Base-by-base conservation (phyloP, 1,140 invertebrate species). In the Heliconius melpomene region DNA sequence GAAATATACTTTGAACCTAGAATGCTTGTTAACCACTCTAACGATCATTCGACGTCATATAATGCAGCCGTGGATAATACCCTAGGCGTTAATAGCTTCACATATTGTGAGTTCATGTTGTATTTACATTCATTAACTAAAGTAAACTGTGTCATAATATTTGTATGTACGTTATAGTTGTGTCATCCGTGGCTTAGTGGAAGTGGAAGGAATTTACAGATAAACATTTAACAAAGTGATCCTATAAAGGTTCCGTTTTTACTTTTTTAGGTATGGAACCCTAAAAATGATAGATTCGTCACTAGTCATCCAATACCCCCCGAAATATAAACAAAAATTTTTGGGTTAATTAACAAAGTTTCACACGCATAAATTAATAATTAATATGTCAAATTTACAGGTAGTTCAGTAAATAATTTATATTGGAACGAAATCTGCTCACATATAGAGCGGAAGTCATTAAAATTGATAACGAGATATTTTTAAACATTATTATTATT, bases 41-140 rank as follows among this genome's bases (percentile, higher is more conserved):
- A 60, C n/a, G 54, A 60, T 60, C 54, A 20, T 60, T 23, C 54
- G n/a, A 23, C 54, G n/a, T 60, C 54, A 60, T 60, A 60, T 60
- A 60, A 60, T 60, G 54, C 54, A 60, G 54, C n/a, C 54, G 54
- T 60, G 54, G 54, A 60, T 60, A 60, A 23, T 23, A 23, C 54
- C 54, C 54, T 60, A 23, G 54, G 54, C 54, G 54, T 60, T 60
- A 60, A 60, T 60, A 60, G 54, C 54, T 11, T 60, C 54, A 23
- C 54, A 60, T 57, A 11, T 57, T 57, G 54, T 57, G 20, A 57
- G 54, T 57, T 57, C 54, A 57, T 60, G 54, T 60, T 23, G 54
- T 60, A 60, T 60, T 60, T 60, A 60, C 54, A 60, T 60, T 60
- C 54, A 60, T 60, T 60, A 26, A 60, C 54, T 60, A 60, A 60